A percentile compares a stretch with the other conserved stretches of the same genome.
phyloP scores from a whole-genome alignment of 2,113 vertebrate species.

The Rhodinocichla rosea region DNA sequence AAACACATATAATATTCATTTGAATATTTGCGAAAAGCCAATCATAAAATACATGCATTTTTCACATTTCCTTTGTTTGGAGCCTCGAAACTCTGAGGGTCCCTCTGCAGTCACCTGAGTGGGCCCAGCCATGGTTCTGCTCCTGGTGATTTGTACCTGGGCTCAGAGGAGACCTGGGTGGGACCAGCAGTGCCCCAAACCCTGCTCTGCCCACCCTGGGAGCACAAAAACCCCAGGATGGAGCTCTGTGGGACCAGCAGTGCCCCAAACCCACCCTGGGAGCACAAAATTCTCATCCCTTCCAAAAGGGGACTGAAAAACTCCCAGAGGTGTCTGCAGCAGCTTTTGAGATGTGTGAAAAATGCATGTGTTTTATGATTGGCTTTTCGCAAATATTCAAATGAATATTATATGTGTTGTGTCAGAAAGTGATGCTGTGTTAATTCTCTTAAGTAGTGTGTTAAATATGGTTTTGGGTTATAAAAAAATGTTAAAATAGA shows the following conservation, averaged over 20 bases:
- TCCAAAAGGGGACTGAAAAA: neutral
- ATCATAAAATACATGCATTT: too few relatives aligned
- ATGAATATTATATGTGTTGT: too few relatives aligned
- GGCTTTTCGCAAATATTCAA: too few relatives aligned
- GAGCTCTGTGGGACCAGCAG: neutral
- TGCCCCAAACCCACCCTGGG: neutral
- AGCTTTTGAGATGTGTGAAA: neutral
- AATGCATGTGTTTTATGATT: too few relatives aligned
- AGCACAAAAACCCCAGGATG: neutral
- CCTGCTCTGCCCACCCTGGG: too few relatives aligned
- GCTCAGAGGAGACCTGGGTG: neutral
- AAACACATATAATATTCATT: too few relatives aligned
- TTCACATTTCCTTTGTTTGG: neutral
- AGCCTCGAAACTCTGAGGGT: neutral
- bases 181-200: neutral
- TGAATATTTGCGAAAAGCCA: too few relatives aligned
- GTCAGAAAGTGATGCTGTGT: too few relatives aligned
- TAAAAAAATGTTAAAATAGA: too few relatives aligned
- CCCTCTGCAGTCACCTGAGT: accelerated
- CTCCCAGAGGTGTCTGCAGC: neutral
- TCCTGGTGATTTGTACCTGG: neutral
- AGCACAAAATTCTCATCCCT: neutral
- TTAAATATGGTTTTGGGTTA: too few relatives aligned
- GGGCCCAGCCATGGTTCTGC: neutral
- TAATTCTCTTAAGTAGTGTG: too few relatives aligned